Evolutionary conservation across 2,888 invertebrate species (phyloP).

Genomic region (Molorchus minor): DNA sequence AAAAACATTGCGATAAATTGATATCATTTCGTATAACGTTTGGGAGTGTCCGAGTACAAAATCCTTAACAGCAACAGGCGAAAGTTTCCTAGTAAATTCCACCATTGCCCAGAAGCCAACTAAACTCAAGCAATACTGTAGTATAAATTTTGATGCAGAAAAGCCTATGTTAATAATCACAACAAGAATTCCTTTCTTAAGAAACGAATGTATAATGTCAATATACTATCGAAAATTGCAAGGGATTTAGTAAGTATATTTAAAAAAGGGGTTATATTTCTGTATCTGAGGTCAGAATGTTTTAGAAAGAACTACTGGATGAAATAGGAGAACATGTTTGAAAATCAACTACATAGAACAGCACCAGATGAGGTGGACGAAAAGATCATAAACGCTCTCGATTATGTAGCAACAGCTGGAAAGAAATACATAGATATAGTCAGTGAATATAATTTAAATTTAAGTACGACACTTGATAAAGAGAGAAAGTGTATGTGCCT

Average conservation of each 20-base stretch:
- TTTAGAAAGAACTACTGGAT: constrained; percentile 58
- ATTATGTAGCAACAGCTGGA: constrained; percentile 53
- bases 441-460: constrained; percentile 43
- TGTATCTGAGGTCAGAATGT: too few relatives aligned
- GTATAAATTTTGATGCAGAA: constrained; percentile 61
- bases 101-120: constrained; percentile 43
- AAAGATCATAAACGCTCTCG: constrained; percentile 54
- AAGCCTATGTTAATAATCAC: constrained; percentile 75
- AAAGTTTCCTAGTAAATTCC: constrained; percentile 35
- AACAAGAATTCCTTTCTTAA: constrained; percentile 71
- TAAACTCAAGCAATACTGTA: constrained; percentile 52
- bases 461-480: constrained; percentile 53
- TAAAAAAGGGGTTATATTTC: too few relatives aligned
- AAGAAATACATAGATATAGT: constrained; percentile 60
- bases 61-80: constrained; percentile 46
- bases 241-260: constrained; percentile 67
- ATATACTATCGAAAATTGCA: constrained; percentile 71
- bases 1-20: constrained; percentile 64
- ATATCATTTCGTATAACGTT: constrained; percentile 75
- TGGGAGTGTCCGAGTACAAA: constrained; percentile 62
- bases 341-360: constrained; percentile 46
- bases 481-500: constrained; percentile 49
- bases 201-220: constrained; percentile 73
- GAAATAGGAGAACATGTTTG: constrained; percentile 57
- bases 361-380: constrained; percentile 47